Base-by-base conservation (phyloP, 2,888 invertebrate species). In the Dione juno region DNA sequence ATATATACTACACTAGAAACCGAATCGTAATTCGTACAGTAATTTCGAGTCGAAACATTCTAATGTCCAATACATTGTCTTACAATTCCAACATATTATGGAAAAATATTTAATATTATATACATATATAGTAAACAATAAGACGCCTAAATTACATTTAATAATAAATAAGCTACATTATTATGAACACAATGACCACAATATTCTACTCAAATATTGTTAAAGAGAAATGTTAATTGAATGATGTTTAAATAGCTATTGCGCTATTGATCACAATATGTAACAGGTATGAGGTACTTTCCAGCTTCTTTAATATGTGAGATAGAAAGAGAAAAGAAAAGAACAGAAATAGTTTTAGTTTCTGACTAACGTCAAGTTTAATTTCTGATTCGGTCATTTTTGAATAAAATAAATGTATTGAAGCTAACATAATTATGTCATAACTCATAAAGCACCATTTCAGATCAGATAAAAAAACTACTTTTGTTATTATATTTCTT, bases 131-230 rank as follows among this genome's bases (percentile, higher is more conserved):
- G 50, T 40, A 50, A 64, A 64, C 11, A 35, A 50, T 28, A 5
- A 50, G 16, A 64, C 37, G 48, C 37, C 19, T 57, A 28, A 14
- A 35, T 19, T 37, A 61, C 41, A 28, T 45, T 37, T 41, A 28
- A 54, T 19, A 21, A 10, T 81, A 85, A 84, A 79, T 80, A 78
- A 80, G 82, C 84, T 79, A 79, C 83, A 87, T 86, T 84, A 85
- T 87, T 87, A 88, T 90, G 90, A 90, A 90, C 90, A 90, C 90
- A 90, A 85, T 87, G 28, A 59, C 52, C 71, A 69, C 57, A 57
- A 40, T 73, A 70, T 64, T 41, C 9, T n/a, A 54, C 28, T 53
- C 35, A 37, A 57, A 37, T 57, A 13, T 37, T 35, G 37, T 57
- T n/a, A 16, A 16, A n/a, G 37, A n/a, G 53, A 54, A 3, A 35